Percentiles rank a stretch among this genome's conserved stretches.
Evolutionary conservation across 2,888 invertebrate species (phyloP).

Genomic region (Lepeophtheirus nordmannii): DNA sequence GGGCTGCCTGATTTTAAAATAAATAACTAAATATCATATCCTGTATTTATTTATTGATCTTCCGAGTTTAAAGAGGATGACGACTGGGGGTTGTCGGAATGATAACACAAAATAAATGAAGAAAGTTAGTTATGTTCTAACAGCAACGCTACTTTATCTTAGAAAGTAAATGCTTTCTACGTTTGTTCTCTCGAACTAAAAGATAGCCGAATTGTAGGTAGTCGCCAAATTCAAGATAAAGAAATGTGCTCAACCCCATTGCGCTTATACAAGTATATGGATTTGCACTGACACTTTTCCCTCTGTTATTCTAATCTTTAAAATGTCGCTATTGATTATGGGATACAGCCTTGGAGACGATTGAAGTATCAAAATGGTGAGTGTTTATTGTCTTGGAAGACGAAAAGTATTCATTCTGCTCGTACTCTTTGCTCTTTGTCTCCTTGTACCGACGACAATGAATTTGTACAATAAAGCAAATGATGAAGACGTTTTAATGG

Average conservation of each 20-base stretch:
- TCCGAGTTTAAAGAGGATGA: neutral
- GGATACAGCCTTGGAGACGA: no score
- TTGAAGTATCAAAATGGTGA: neutral
- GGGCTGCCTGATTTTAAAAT: no score
- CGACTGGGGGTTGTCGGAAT: neutral
- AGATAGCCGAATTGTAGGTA: slow-evolving; percentile 3
- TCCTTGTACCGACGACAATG: neutral
- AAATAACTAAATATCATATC: neutral
- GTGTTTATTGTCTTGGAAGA: neutral
- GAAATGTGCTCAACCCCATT: no score
- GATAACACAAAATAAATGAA: neutral
- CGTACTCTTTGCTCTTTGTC: neutral
- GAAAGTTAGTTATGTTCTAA: neutral
- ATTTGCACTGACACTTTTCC: no score
- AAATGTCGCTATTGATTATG: no score
- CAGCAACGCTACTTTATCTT: neutral
- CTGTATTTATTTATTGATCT: neutral
- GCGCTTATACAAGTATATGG: no score
- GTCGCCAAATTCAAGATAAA: neutral
- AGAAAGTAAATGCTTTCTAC: slow-evolving; percentile 1
- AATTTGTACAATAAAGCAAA: neutral
- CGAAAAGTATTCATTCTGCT: neutral
- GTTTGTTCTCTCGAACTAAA: neutral
- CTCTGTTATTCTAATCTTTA: no score
- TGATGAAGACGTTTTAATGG: neutral